Evolutionary conservation across 2,888 invertebrate genomes (phyloP).

Genomic region (Drosophila prolongata): DNA sequence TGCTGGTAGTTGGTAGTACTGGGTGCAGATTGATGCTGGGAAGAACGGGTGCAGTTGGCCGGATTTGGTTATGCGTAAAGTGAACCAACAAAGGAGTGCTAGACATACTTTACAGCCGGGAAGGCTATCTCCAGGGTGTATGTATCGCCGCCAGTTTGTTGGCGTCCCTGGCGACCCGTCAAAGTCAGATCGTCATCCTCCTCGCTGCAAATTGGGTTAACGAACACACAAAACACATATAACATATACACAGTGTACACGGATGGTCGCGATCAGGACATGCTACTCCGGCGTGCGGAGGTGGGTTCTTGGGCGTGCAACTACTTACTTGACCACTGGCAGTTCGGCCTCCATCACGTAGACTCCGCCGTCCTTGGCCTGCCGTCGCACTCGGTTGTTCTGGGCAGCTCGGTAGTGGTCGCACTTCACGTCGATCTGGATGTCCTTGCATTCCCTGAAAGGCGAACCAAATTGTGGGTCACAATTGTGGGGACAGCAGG

Average conservation of each 20-base stretch:
- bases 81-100: slow-evolving; percentile 31
- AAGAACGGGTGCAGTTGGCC: slow-evolving; percentile 33
- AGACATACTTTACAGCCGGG: slow-evolving; percentile 95
- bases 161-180: slow-evolving; percentile 90
- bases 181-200: slow-evolving; percentile 74
- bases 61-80: slow-evolving; percentile 15
- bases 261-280: slow-evolving; percentile 36
- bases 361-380: slow-evolving; percentile 89
- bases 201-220: slow-evolving; percentile 78
- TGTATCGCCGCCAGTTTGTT: slow-evolving; percentile 91
- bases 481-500: not conserved
- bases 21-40: slow-evolving; percentile 55
- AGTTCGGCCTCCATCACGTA: slow-evolving; percentile 93
- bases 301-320: not conserved
- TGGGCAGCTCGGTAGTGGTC: slow-evolving; percentile 88
- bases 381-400: slow-evolving; percentile 88
- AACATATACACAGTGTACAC: slow-evolving; percentile 61
- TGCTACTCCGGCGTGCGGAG: too few species aligned
- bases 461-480: not conserved
- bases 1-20: slow-evolving; percentile 47
- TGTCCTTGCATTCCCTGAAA: slow-evolving; percentile 92
- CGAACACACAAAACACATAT: slow-evolving; percentile 62
- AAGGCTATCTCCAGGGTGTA: slow-evolving; percentile 96
- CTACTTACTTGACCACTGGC: slow-evolving; percentile 93
- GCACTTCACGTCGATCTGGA: slow-evolving; percentile 96